Evolutionary conservation across 2,888 invertebrate genomes (phyloP).

Genomic region (Labia minor): DNA sequence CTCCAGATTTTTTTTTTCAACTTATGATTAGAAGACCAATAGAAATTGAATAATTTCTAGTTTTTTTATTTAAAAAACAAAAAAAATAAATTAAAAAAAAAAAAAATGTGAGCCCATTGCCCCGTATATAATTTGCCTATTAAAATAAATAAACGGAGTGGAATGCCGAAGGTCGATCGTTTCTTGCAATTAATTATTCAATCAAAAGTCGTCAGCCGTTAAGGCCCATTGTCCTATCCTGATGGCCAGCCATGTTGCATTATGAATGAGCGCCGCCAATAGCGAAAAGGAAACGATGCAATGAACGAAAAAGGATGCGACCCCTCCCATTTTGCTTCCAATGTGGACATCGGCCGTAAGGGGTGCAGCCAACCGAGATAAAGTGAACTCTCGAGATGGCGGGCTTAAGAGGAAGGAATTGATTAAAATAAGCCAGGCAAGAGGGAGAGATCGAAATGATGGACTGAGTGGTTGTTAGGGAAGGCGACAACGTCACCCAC

Average conservation of each 20-base stretch:
- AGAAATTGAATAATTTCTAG: no score
- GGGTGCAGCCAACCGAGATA: background rate
- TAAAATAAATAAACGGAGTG: slow-evolving; percentile 8
- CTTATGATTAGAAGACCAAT: no score
- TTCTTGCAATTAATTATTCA: background rate
- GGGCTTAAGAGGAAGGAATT: slow-evolving; percentile 1
- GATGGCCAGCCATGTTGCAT: background rate
- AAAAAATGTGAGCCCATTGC: no score
- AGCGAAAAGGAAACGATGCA: slow-evolving; percentile 1
- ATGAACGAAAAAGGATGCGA: background rate
- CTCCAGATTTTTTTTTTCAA: no score
- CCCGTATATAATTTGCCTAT: background rate
- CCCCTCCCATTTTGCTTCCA: no score
- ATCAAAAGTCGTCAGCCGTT: slow-evolving; percentile 4
- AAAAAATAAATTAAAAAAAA: no score
- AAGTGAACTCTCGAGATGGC: background rate
- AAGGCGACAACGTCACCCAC: background rate
- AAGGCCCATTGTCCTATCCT: background rate
- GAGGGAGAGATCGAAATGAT: background rate
- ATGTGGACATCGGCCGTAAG: background rate
- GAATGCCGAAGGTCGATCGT: background rate
- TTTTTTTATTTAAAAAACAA: no score
- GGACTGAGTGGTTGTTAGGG: background rate
- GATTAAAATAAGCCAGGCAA: slow-evolving; percentile 4
- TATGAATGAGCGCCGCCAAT: background rate